Percentiles rank a stretch among this genome's conserved stretches.
These are phyloP conservation scores for Halcyon badia DNA, from an alignment of 2,797 vertebrate genomes.

Conservation along the genomic window DNA sequence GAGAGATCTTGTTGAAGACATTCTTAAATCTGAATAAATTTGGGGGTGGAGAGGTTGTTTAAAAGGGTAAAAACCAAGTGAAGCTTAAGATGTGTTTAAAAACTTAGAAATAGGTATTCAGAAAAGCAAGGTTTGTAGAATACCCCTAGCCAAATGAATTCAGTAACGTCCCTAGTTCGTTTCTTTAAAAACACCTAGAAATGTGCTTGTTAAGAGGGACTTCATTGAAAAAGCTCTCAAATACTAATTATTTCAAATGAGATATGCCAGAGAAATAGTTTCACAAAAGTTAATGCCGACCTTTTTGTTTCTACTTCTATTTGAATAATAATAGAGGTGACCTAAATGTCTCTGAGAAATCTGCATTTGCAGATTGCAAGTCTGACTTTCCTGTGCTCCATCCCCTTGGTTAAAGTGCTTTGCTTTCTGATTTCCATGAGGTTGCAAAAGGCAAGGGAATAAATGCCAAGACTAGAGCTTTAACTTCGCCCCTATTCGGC, in stretches of 20 bases:
- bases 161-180: not conserved
- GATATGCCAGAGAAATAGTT: not conserved
- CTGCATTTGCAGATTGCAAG: not conserved
- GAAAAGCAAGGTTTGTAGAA: not conserved
- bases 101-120: not conserved
- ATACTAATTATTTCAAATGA: not conserved
- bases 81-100: not conserved
- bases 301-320: not conserved
- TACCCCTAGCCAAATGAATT: rapidly evolving
- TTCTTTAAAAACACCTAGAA: not conserved
- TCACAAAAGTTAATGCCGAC: not conserved
- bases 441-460: not conserved
- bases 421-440: not conserved
- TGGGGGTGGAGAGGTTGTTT: not conserved
- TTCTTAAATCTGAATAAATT: too few relatives aligned
- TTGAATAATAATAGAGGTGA: not conserved
- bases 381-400: not conserved
- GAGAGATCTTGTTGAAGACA: too few relatives aligned
- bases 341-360: not conserved
- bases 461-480: not conserved
- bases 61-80: not conserved
- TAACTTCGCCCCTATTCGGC: not conserved
- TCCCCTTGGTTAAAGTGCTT: not conserved
- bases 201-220: not conserved
- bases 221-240: not conserved